phyloP scores from a whole-genome alignment of 2,888 invertebrate genomes.

The Chalcis sispes region DNA sequence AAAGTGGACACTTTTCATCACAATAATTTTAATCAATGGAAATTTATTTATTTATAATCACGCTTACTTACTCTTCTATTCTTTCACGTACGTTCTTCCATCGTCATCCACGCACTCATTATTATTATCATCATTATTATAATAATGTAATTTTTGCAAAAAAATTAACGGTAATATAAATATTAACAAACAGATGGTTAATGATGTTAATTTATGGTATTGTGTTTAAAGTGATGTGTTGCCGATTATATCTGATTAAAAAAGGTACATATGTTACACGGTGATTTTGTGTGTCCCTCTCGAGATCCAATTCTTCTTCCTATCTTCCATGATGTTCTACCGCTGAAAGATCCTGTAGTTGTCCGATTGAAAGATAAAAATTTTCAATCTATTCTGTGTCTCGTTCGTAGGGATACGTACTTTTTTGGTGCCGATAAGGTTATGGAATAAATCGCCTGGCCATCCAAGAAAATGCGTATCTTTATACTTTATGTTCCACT shows the following conservation, averaged over 20 bases:
- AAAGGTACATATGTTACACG: constrained; percentile 11
- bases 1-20: constrained; percentile 14
- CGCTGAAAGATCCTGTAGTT: neutral
- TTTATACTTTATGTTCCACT: neutral
- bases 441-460: constrained; percentile 22
- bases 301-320: constrained; percentile 31
- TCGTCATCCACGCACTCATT: constrained; percentile 47
- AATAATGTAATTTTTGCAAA: constrained; percentile 32
- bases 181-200: constrained; percentile 48
- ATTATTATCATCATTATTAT: too few species aligned
- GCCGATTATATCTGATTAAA: constrained; percentile 25
- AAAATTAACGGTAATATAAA: constrained; percentile 47
- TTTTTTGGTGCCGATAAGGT: constrained; percentile 21
- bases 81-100: constrained; percentile 42
- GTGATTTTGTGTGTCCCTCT: constrained; percentile 6
- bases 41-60: constrained; percentile 37
- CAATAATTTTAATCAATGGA: constrained; percentile 26
- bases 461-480: constrained; percentile 18
- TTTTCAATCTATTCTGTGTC: constrained; percentile 30
- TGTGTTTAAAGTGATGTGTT: constrained; percentile 29
- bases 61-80: constrained; percentile 49
- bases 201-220: constrained; percentile 28
- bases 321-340: constrained; percentile 8
- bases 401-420: constrained; percentile 36
- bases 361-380: constrained; percentile 22